Base-by-base conservation (phyloP, 2,797 vertebrate genomes). In the Atherinosoma microstoma region DNA sequence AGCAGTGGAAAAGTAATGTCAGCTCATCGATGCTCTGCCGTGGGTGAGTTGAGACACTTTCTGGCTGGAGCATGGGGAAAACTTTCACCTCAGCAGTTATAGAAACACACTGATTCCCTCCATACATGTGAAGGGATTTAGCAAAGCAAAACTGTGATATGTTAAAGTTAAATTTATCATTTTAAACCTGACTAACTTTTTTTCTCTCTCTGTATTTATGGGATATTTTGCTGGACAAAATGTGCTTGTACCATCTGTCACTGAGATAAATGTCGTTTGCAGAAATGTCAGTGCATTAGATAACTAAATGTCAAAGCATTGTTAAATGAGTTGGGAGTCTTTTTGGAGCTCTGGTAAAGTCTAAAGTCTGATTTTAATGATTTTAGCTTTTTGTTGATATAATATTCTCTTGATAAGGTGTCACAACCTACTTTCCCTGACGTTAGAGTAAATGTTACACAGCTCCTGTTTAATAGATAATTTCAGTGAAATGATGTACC, bases 221-320 rank as follows among this genome's bases (percentile, higher is more conserved):
- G 12, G 30, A 18, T 42, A 53, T 61, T 29, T 40, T 27, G 6
- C 30, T 58, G 30, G 53, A 27, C 6, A 40, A 54, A 47, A 27
- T 47, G 11, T 51, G 2, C 18, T n/a, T 59, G 2, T 53, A n/a
- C 9, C 42, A 30, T 40, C 51, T 35, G 22, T n/a, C 59, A 58
- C 57, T 57, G 29, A 34, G 20, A 56, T 30, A 61, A 67, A 67
- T 35, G 22, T 7, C n/a, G 29, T 56, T 58, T 58, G 20, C 42
- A n/a, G n/a, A n/a, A n/a, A n/a, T n/a, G n/a, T n/a, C n/a, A n/a
- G n/a, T n/a, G n/a, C n/a, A n/a, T n/a, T n/a, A n/a, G n/a, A n/a
- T n/a, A n/a, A n/a, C n/a, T n/a, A n/a, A n/a, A n/a, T n/a, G n/a
- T n/a, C n/a, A n/a, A n/a, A n/a, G 15, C 18, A 22, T 58, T 16